Percentiles rank a stretch among this genome's conserved stretches.
Conservation (phyloP, 2,888 invertebrate genomes). For the Oxycera nigricornis region DNA sequence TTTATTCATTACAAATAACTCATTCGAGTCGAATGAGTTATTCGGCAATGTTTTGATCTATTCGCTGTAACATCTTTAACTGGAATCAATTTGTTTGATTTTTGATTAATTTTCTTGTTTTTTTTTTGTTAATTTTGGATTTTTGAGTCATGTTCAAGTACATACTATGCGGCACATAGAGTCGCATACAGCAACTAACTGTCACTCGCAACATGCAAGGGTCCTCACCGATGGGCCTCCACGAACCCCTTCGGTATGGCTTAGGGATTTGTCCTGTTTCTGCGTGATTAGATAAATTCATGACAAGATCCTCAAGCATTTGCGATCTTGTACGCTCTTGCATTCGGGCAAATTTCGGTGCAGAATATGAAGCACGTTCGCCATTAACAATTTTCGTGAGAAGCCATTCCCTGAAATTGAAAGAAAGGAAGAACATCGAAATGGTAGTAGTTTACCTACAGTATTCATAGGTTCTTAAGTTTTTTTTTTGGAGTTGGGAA, state of each 20-base stretch:
- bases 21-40: not conserved
- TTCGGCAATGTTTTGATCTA: not conserved
- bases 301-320: conserved; percentile 93
- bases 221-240: conserved; percentile 83
- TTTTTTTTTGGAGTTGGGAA: too few relatives aligned
- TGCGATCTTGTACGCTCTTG: conserved; percentile 91
- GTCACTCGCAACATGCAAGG: conserved; percentile 52
- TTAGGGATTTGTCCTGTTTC: conserved; percentile 96
- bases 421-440: not conserved
- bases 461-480: too few relatives aligned
- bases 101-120: conserved; percentile 10
- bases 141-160: conserved; percentile 50
- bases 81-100: not conserved
- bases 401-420: conserved; percentile 77
- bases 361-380: conserved; percentile 91
- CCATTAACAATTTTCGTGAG: conserved; percentile 93
- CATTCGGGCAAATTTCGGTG: conserved; percentile 94
- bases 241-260: conserved; percentile 89
- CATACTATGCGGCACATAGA: conserved; percentile 62
- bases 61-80: not conserved
- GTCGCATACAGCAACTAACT: conserved; percentile 60
- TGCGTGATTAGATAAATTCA: conserved; percentile 91
- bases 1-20: not conserved
- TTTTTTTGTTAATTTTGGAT: not conserved
- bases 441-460: too few relatives aligned